Base-by-base conservation (phyloP, 2,888 invertebrate species). In the Oscheius onirici region DNA sequence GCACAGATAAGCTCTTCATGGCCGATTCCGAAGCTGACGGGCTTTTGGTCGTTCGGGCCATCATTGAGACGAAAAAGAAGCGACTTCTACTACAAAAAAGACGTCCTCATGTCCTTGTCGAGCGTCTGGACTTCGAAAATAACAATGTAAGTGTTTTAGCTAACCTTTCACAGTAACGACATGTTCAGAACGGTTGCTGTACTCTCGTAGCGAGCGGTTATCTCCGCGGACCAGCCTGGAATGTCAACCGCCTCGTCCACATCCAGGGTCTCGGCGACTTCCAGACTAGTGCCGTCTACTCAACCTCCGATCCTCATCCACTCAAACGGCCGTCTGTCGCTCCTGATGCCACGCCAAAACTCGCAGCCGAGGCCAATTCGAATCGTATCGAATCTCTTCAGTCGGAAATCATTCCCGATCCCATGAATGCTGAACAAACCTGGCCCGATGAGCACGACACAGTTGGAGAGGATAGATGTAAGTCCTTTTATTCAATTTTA, bases 371-470 rank as follows among this genome's bases (percentile, higher is more conserved):
- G 15, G 81, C 80, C 1, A 67, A 58, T 20, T 73, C 80, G 6
- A 87, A 88, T 69, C 86, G 87, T 8, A 88, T 91, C 89, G 92
- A 92, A 85, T 91, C 92, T 66, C 90, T 96, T 46, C 74, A 75
- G 55, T 69, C 74, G 28, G 95, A 88, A 74, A 81, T 81, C 24
- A 52, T 77, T 34, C 81, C 84, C 17, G 94, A 96, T 90, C 92
- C 92, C 6, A 93, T 96, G 94, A 93, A 95, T 87, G 94, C 93
- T 1, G 97, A 97, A 88, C 97, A 97, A 89, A 96, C 95, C 0
- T 96, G 95, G 95, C 96, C 97, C 0, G 95, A 95, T 17, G 93
- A 93, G 78, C 94, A 95, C 86, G 95, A 96, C 89, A 91, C 95
- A 81, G 86, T 76, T 0, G 76, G 74, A 2, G 68, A 70, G 15